Percentiles rank a stretch among this genome's conserved stretches.
phyloP scores from a whole-genome alignment of 2,888 invertebrate genomes.

The Crematogaster levior region DNA sequence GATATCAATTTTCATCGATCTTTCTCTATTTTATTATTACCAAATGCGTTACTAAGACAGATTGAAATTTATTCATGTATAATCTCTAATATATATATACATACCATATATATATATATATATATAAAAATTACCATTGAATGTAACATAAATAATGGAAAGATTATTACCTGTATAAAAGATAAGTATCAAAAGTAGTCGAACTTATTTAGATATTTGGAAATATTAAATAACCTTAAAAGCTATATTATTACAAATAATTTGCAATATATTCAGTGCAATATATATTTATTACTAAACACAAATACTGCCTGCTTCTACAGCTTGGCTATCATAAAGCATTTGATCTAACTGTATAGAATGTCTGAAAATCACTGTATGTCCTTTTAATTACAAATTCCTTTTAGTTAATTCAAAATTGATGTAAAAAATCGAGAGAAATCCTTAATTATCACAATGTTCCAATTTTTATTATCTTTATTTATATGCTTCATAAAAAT shows the following conservation, averaged over 20 bases:
- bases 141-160: background rate
- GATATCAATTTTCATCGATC: background rate
- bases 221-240: background rate
- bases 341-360: background rate
- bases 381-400: background rate
- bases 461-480: background rate
- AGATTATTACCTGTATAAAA: slow-evolving; percentile 3
- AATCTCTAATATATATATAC: background rate
- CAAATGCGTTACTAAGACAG: background rate
- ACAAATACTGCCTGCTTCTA: background rate
- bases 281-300: slow-evolving; percentile 20
- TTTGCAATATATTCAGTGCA: slow-evolving; percentile 15
- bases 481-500: background rate
- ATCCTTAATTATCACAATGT: background rate
- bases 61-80: too few species aligned
- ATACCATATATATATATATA: too few species aligned
- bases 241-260: slow-evolving; percentile 21
- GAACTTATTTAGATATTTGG: background rate
- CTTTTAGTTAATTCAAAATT: background rate
- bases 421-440: background rate
- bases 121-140: too few species aligned
- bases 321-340: background rate
- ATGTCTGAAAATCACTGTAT: background rate
- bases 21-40: slow-evolving; percentile 1
- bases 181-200: background rate